A percentile compares a stretch with the other conserved stretches of the same genome.
These are phyloP conservation scores for Zaprionus lineosus DNA, from an alignment of 2,888 invertebrate species.

Conservation along the genomic window DNA sequence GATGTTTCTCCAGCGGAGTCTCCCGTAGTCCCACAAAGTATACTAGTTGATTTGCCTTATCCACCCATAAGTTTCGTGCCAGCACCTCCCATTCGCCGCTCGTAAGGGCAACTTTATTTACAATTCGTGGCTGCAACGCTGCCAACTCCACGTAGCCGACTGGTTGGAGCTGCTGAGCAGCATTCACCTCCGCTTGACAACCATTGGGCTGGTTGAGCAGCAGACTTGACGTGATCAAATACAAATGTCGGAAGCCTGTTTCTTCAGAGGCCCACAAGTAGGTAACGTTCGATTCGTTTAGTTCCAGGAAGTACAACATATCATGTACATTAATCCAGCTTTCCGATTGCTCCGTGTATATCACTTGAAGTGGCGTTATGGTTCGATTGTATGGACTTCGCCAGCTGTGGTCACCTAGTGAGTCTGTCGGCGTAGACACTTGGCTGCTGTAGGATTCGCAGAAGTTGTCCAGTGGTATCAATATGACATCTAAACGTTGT, in stretches of 20 bases:
- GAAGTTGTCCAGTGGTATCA: constrained; percentile 92
- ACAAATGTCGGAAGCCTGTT: constrained; percentile 94
- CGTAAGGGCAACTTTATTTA: constrained; percentile 89
- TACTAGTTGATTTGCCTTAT: constrained; percentile 89
- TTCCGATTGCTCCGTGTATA: constrained; percentile 84
- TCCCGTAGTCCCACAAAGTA: constrained; percentile 96
- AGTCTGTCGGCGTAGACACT: constrained; percentile 82
- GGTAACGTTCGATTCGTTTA: constrained; percentile 83
- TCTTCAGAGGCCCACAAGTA: constrained; percentile 98
- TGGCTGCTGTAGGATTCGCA: constrained; percentile 83
- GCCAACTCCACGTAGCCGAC: constrained; percentile 75
- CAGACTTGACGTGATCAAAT: constrained; percentile 88
- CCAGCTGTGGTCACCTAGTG: constrained; percentile 81
- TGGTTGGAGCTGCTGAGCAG: constrained; percentile 55
- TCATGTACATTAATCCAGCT: constrained; percentile 98
- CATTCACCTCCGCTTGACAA: constrained; percentile 76
- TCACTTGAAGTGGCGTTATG: constrained; percentile 81
- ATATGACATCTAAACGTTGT: constrained; percentile 91
- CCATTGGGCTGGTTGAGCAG: constrained; percentile 83
- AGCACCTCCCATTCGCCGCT: constrained; percentile 97
- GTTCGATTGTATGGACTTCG: constrained; percentile 81
- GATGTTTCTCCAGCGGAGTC: constrained; percentile 95
- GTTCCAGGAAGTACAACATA: constrained; percentile 90
- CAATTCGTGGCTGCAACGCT: constrained; percentile 85
- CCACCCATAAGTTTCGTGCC: constrained; percentile 93